Evolutionary conservation across 2,113 vertebrate genomes (phyloP).

Genomic region (Neopipo cinnamomea): DNA sequence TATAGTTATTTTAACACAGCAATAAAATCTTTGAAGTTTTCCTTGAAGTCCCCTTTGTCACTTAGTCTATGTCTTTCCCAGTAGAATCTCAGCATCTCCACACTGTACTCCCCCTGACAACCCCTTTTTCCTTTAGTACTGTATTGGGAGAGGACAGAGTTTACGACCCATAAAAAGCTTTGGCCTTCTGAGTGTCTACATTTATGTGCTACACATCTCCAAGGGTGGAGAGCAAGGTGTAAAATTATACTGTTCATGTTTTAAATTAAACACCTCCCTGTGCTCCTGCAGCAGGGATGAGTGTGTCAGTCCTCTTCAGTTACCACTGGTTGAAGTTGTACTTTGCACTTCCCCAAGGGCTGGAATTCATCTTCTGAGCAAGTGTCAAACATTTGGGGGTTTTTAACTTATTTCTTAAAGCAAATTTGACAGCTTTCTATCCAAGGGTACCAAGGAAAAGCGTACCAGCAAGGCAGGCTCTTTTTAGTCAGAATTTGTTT

Average conservation of each 20-base stretch:
- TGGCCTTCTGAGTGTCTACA: neutral
- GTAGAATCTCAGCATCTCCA: neutral
- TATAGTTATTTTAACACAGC: neutral
- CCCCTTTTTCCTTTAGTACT: neutral
- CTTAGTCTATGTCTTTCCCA: neutral
- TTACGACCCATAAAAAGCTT: neutral
- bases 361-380: neutral
- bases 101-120: neutral
- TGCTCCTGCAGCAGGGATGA: neutral
- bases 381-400: neutral
- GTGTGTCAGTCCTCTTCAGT: neutral
- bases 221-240: neutral
- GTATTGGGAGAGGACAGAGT: neutral
- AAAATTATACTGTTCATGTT: neutral
- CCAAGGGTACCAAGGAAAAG: neutral
- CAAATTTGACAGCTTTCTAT: neutral
- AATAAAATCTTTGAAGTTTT: neutral
- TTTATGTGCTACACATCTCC: neutral
- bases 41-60: neutral
- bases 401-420: neutral
- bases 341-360: neutral
- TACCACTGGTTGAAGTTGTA: neutral
- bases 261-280: neutral
- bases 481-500: neutral
- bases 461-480: neutral